Conservation (phyloP, 1,140 invertebrate species). For the Bombus breviceps region DNA sequence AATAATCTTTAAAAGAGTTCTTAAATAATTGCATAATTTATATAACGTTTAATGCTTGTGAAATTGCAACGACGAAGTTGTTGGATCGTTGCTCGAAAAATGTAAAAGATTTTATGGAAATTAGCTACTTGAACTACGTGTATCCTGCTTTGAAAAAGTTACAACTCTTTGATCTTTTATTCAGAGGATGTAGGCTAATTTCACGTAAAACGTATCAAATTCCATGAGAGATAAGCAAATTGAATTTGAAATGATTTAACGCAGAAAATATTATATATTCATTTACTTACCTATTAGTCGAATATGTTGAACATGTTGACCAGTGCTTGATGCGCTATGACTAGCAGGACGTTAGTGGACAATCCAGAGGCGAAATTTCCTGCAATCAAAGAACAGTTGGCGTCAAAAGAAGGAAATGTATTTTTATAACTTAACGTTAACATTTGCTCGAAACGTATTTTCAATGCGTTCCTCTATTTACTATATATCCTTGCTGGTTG, state of each 20-base stretch:
- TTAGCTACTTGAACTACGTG: background rate
- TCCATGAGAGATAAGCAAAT: background rate
- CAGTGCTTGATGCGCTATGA: slow-evolving; percentile 17
- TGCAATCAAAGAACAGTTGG: slow-evolving; percentile 15
- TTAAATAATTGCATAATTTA: background rate
- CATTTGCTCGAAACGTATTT: background rate
- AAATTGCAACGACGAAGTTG: background rate
- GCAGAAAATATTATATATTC: background rate
- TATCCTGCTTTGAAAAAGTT: background rate
- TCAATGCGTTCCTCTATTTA: background rate
- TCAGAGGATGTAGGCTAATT: background rate
- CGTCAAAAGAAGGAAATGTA: background rate
- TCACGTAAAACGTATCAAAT: background rate
- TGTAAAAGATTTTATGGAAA: background rate
- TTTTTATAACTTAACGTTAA: background rate
- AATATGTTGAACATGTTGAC: slow-evolving; percentile 30
- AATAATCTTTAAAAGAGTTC: background rate
- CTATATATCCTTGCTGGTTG: background rate
- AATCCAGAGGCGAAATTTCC: slow-evolving; percentile 32
- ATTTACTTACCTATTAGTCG: slow-evolving; percentile 18
- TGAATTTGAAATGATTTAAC: background rate
- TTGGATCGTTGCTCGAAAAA: background rate
- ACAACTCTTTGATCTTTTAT: background rate
- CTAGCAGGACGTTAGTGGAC: slow-evolving; percentile 30
- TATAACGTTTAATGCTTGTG: background rate